Percentiles rank a stretch among this genome's conserved stretches.
Evolutionary conservation across 2,888 invertebrate genomes (phyloP).

Genomic region (Monochamus alternatus): DNA sequence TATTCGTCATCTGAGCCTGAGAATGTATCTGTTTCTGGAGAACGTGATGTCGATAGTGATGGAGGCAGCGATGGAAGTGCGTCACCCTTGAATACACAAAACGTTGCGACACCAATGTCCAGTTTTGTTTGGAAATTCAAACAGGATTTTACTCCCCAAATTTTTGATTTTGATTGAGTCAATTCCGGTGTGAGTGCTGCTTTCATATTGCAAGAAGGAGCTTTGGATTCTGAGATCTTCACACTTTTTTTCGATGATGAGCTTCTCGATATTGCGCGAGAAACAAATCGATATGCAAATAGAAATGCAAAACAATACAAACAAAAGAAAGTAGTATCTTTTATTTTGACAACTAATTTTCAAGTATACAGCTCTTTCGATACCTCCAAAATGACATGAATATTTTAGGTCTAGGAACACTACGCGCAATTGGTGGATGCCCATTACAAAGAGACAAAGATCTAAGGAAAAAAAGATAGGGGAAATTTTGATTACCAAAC

Average conservation of each 20-base stretch:
- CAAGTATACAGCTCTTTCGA: too few species aligned
- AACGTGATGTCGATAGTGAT: conserved; percentile 9
- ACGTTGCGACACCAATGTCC: neutral
- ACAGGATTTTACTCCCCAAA: neutral
- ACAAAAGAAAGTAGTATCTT: too few species aligned
- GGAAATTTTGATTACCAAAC: too few species aligned
- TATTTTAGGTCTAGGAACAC: too few species aligned
- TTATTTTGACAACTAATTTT: too few species aligned
- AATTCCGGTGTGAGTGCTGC: neutral
- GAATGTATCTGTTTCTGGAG: conserved; percentile 2
- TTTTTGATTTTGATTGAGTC: neutral
- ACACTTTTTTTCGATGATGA: neutral
- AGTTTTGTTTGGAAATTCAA: neutral
- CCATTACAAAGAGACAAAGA: too few species aligned
- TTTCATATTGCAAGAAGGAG: conserved; percentile 1
- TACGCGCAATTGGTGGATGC: too few species aligned
- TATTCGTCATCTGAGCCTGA: conserved; percentile 1
- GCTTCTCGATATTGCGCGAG: neutral
- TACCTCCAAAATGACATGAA: too few species aligned
- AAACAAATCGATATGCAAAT: conserved; percentile 3
- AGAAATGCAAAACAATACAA: too few species aligned
- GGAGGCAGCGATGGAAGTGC: neutral
- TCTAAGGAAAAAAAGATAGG: too few species aligned
- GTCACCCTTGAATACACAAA: neutral
- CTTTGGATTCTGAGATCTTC: neutral